A percentile compares a stretch with the other conserved stretches of the same genome.
phyloP scores from a whole-genome alignment of 2,888 invertebrate species.

The Meliscaeva auricollis region DNA sequence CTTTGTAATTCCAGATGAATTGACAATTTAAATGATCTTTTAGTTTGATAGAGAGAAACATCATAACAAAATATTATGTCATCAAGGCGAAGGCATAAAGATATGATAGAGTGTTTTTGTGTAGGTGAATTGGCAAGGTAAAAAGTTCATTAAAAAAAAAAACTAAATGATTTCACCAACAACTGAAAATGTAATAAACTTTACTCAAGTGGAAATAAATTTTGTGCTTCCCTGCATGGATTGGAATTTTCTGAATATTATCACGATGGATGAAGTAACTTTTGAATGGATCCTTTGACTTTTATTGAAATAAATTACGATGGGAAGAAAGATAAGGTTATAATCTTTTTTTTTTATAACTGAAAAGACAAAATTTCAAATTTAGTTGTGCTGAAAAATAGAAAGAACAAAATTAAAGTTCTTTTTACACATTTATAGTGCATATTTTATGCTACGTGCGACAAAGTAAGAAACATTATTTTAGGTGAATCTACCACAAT shows the following conservation, averaged over 20 bases:
- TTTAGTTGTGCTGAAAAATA: too few relatives aligned
- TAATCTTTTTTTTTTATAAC: not conserved
- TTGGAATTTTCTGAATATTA: not conserved
- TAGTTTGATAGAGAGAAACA: slow-evolving; percentile 3
- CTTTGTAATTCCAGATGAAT: slow-evolving; percentile 49
- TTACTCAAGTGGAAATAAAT: slow-evolving; percentile 24
- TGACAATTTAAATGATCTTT: slow-evolving; percentile 44
- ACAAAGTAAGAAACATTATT: too few relatives aligned
- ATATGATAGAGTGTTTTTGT: not conserved
- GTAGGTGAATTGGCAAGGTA: slow-evolving; percentile 1
- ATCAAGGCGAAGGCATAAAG: not conserved
- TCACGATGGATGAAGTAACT: not conserved
- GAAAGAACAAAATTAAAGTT: too few relatives aligned
- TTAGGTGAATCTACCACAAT: too few relatives aligned
- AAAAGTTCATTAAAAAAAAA: slow-evolving; percentile 5
- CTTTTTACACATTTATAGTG: too few relatives aligned
- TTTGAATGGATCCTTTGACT: not conserved
- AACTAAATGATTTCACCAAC: slow-evolving; percentile 19
- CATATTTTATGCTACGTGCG: too few relatives aligned
- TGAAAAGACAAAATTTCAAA: too few relatives aligned
- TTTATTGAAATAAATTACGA: not conserved
- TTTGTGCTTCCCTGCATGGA: not conserved
- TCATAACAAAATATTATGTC: slow-evolving; percentile 29
- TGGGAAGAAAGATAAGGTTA: too few relatives aligned
- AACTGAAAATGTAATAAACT: slow-evolving; percentile 44